phyloP scores from a whole-genome alignment of 2,113 vertebrate genomes.

The Psettodes erumei region DNA sequence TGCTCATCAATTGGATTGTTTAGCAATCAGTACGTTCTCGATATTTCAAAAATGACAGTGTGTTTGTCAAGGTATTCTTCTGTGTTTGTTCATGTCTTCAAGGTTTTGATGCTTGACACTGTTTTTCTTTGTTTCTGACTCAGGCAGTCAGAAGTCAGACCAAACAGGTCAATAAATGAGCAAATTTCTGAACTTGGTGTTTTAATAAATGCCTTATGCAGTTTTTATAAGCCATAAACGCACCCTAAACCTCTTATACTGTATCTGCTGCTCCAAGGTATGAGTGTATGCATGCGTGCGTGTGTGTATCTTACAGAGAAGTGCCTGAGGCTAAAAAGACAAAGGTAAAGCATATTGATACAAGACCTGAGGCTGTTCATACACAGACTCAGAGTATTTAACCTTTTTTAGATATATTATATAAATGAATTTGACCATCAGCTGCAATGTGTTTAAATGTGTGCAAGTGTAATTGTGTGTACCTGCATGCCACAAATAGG shows the following conservation, averaged over 20 bases:
- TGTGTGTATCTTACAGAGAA: neutral
- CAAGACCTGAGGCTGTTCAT: constrained; percentile 9
- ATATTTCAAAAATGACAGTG: neutral
- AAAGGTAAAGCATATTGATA: constrained; percentile 21
- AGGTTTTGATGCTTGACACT: neutral
- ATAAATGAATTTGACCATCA: neutral
- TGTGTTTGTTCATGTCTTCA: neutral
- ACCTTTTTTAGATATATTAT: neutral
- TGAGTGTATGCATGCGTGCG: constrained; percentile 1
- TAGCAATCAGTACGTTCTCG: neutral
- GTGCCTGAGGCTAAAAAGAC: constrained; percentile 23
- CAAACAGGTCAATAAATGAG: constrained; percentile 2
- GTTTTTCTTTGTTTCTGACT: neutral
- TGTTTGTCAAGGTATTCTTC: neutral
- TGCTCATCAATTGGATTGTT: constrained; percentile 20
- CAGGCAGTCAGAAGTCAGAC: neutral
- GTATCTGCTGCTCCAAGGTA: neutral
- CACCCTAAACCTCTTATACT: neutral
- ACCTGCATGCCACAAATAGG: constrained; percentile 99
- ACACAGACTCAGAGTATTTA: neutral
- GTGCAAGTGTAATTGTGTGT: neutral
- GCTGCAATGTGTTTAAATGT: neutral
- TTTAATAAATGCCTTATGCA: neutral
- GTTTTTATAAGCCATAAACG: neutral
- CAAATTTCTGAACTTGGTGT: constrained; percentile 2